Base-by-base conservation (phyloP, 2,888 invertebrate species). In the Microplitis deprimator region DNA sequence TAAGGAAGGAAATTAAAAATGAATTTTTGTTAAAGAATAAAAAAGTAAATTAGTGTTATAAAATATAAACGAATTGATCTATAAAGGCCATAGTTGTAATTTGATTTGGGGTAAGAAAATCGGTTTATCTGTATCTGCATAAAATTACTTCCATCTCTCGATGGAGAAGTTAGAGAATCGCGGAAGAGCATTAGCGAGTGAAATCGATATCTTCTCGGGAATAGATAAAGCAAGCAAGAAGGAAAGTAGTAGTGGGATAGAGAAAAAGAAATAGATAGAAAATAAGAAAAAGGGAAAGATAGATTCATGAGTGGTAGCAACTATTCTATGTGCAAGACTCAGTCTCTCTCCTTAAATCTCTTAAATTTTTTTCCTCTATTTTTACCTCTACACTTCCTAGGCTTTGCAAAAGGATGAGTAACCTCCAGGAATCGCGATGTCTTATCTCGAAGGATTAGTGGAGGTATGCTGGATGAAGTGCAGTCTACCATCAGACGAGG, bases 351-450 rank as follows among this genome's bases (percentile, higher is more conserved):
- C 65, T 65, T 65, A 29, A 65, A 65, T 29, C 17, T 17, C 8
- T 41, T 41, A 10, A 0, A 64, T 17, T 64, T 16, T 29, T 20
- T 64, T 16, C 1, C 16, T 20, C 50, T 50, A 50, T 65, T 29
- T 65, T 65, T 65, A 29, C 38, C 65, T 65, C 13, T 65, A 29
- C 29, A 13, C 38, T 65, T 29, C 8, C 13, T 65, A 38, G 65
- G 10, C 40, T 65, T 17, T 8, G 20, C 6, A 64, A 65, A 62
- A 40, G 59, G 69, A 74, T 61, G 78, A 77, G 78, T 71, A 59
- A 72, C 60, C 80, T 77, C 82, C 81, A 83, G 84, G 85, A 88
- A 86, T 86, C 85, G 86, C 85, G 86, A 86, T 85, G 83, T 84
- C 86, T 87, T 87, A 88, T 87, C 87, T 84, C 81, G 82, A 73